phyloP scores from a whole-genome alignment of 2,888 invertebrate genomes.

The Drosophila macrospina region DNA sequence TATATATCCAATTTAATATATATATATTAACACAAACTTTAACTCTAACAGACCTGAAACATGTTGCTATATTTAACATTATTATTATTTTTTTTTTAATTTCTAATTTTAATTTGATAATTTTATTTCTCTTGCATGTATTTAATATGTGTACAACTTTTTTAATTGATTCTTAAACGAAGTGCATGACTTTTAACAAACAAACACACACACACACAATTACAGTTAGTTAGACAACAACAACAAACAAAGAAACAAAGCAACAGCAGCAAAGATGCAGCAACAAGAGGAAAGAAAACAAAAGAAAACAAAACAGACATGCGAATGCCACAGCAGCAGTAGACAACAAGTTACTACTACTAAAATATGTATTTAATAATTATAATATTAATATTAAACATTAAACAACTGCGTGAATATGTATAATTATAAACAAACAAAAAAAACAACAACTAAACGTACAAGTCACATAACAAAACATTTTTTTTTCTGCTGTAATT shows the following conservation, averaged over 20 bases:
- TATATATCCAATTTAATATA: too few relatives aligned
- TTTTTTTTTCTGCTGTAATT: constrained; percentile 64
- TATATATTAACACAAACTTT: too few relatives aligned
- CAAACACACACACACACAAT: background rate
- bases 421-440: constrained; percentile 36
- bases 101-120: too few relatives aligned
- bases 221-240: constrained; percentile 8
- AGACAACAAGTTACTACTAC: constrained; percentile 58
- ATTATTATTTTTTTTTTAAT: background rate
- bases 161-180: background rate
- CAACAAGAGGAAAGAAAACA: background rate
- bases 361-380: constrained; percentile 60
- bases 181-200: constrained; percentile 7
- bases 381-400: constrained; percentile 52
- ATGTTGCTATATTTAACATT: background rate
- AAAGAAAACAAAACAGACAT: constrained; percentile 8
- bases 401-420: constrained; percentile 30
- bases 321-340: constrained; percentile 40
- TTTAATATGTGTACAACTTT: constrained; percentile 2
- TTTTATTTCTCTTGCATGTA: background rate
- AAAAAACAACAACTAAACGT: constrained; percentile 22
- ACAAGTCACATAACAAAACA: constrained; percentile 34
- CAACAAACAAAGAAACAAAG: constrained; percentile 8
- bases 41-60: background rate
- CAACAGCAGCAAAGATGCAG: background rate